These are phyloP conservation scores for Pyrochroa serraticornis DNA, from an alignment of 2,888 invertebrate species.

Conservation along the genomic window DNA sequence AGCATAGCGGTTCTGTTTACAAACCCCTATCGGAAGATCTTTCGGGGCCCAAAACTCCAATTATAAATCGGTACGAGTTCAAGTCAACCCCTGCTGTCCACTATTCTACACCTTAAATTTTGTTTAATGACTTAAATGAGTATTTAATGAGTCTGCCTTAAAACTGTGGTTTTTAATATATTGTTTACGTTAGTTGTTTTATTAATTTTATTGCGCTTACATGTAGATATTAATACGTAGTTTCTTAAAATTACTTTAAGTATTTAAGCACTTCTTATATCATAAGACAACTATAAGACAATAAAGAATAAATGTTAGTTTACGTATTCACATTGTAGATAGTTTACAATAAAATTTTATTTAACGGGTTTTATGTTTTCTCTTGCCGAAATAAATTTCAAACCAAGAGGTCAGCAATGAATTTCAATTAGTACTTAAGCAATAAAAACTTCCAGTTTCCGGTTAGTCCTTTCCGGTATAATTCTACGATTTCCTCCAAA, in stretches of 20 bases:
- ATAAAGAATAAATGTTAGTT: background rate
- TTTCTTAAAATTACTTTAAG: background rate
- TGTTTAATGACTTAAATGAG: background rate
- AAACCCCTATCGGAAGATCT: conserved; percentile 80
- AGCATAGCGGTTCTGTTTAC: conserved; percentile 77
- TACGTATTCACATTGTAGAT: background rate
- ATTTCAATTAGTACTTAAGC: too few species aligned
- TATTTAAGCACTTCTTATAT: background rate
- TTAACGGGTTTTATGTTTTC: conserved; percentile 1
- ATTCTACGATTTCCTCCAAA: too few species aligned
- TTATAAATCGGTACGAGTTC: conserved; percentile 64
- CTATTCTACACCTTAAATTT: conserved; percentile 22
- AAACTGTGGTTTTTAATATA: conserved; percentile 16
- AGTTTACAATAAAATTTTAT: conserved; percentile 7
- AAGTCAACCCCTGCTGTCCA: conserved; percentile 45
- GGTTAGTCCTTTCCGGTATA: too few species aligned
- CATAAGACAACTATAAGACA: background rate
- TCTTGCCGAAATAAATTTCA: too few species aligned
- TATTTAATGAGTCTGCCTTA: conserved; percentile 13
- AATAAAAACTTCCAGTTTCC: too few species aligned
- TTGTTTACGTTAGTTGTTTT: conserved; percentile 19
- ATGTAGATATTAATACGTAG: conserved; percentile 19
- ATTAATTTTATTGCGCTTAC: conserved; percentile 19
- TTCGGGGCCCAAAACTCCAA: conserved; percentile 71
- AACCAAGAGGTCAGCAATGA: too few species aligned